A percentile compares a stretch with the other conserved stretches of the same genome.
Evolutionary conservation across 2,113 vertebrate species (phyloP).

Genomic region (Podarcis cretensis): DNA sequence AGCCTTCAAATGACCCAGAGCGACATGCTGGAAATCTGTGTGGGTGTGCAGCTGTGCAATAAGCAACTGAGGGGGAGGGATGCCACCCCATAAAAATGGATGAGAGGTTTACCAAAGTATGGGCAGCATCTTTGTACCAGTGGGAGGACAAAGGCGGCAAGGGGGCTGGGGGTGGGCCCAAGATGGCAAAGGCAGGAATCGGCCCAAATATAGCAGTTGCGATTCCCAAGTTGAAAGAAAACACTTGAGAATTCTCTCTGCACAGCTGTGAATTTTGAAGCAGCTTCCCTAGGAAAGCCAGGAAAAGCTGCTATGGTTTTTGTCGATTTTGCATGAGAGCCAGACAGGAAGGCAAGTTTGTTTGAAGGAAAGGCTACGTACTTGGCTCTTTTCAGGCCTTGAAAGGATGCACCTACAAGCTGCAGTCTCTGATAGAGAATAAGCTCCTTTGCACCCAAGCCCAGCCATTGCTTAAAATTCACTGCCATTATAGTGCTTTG

Average conservation of each 20-base stretch:
- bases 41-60: conserved; percentile 5
- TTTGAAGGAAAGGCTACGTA: background rate
- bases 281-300: background rate
- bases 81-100: too few relatives aligned
- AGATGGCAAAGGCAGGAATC: background rate
- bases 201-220: background rate
- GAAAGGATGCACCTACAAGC: background rate
- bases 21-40: background rate
- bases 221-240: background rate
- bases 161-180: background rate
- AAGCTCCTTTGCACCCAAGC: background rate
- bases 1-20: background rate
- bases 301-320: background rate
- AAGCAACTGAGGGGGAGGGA: background rate
- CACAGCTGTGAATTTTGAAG: background rate
- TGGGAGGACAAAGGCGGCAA: background rate
- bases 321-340: background rate
- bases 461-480: background rate
- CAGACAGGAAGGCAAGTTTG: background rate
- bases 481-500: background rate
- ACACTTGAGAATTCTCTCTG: background rate
- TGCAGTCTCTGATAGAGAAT: background rate
- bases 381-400: background rate
- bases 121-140: background rate
- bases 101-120: background rate